Base-by-base conservation (phyloP, 2,797 vertebrate species). In the Enteromius treurensis region DNA sequence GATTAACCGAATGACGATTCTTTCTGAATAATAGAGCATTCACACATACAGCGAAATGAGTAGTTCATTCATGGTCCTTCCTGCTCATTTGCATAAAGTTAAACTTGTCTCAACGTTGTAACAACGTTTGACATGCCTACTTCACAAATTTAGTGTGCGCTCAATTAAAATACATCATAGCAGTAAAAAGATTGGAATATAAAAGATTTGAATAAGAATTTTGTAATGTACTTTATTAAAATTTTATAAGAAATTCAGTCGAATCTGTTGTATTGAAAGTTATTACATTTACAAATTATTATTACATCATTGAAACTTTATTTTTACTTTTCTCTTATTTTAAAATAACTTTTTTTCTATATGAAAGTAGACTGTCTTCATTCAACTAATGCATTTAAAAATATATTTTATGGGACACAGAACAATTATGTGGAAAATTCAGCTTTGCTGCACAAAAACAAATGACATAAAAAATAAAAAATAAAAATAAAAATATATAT, bases 1-100 rank as follows among this genome's bases (percentile, higher is more conserved):
- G 70, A 82, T 82, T 74, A 83, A 74, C 64, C 37, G 34, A 69
- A 60, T 26, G 69, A 40, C 49, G 45, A 14, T 40, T 78, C 15
- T 21, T 78, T 78, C 42, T 58, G 29, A 62, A 77, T 70, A 70
- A 83, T 49, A 40, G 53, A 65, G 37, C 19, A 3, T 68, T 77
- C 60, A 23, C 42, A 51, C 74, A 37, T 74, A 34, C 32, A 32
- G 47, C 1, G 0, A 32, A 71, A n/a, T 32, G 62, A 37, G 45
- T 17, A 14, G 13, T 83, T 40, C 73, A 47, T 78, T 62, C 13
- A 5, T 62, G 9, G 19, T 29, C 32, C 32, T 19, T 26, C 19
- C 23, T 32, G 76, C 40, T 77, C 40, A 47, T 76, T 26, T 76
- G 13, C 74, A 26, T 58, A 26, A 76, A 40, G 13, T 77, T 3